Percentiles rank a stretch among this genome's conserved stretches.
phyloP scores from a whole-genome alignment of 1,140 invertebrate species.

The Gonatopus flavifemur region DNA sequence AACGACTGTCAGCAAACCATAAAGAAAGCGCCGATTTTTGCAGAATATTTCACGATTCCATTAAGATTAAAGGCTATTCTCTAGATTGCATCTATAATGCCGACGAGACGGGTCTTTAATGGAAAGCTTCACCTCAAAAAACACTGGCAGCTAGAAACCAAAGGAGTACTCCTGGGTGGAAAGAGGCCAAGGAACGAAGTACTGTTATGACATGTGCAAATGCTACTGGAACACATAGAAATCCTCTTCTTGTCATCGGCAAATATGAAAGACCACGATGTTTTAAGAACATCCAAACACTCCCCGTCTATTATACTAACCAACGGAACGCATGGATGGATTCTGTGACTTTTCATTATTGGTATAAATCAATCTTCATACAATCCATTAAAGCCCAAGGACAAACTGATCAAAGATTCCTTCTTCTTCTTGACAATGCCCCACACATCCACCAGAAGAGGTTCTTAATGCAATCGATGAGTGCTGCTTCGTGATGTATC shows the following conservation, averaged over 20 bases:
- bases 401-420: conserved; percentile 1
- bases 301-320: too few species aligned
- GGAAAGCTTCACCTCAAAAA: conserved; percentile 24
- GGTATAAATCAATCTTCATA: too few species aligned
- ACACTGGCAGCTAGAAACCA: conserved; percentile 14
- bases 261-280: conserved; percentile 28
- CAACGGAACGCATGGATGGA: too few species aligned
- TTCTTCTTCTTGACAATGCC: conserved; percentile 51
- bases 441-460: conserved; percentile 44
- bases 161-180: conserved; percentile 22
- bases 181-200: conserved; percentile 34
- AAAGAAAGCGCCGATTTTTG: background rate
- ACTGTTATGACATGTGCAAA: conserved; percentile 41
- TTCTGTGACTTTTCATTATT: too few species aligned
- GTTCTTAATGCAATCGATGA: conserved; percentile 37
- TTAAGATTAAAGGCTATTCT: conserved; percentile 3
- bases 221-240: conserved; percentile 24
- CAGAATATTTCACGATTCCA: background rate
- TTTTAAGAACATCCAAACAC: conserved; percentile 32
- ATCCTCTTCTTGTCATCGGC: conserved; percentile 31
- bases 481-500: conserved; percentile 43
- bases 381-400: too few species aligned
- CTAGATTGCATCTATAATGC: conserved; percentile 32
- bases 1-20: conserved; percentile 17
- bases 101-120: conserved; percentile 32